phyloP scores from a whole-genome alignment of 2,797 vertebrate genomes.

The Mormyrops boulengeri region DNA sequence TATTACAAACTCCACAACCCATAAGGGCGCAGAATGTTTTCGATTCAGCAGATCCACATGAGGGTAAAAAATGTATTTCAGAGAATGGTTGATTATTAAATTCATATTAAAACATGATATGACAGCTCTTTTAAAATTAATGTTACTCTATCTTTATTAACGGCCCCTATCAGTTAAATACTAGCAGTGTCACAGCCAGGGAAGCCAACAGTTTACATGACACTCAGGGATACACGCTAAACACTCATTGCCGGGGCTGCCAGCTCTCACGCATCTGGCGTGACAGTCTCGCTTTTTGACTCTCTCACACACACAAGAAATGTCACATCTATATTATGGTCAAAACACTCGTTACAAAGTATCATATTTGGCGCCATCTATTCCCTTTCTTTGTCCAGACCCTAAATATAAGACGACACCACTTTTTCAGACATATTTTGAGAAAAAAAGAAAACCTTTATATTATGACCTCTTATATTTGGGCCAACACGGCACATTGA shows the following conservation, averaged over 20 bases:
- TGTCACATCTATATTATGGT: neutral
- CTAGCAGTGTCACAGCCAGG: neutral
- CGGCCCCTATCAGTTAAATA: neutral
- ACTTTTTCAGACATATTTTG: neutral
- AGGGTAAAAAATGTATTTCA: neutral
- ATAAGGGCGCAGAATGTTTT: neutral
- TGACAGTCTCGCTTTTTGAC: neutral
- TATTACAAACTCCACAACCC: neutral
- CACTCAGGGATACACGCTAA: neutral
- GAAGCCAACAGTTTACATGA: neutral
- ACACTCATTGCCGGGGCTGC: neutral
- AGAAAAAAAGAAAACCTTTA: neutral
- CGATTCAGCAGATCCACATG: neutral
- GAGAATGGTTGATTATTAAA: neutral
- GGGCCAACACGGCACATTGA: neutral
- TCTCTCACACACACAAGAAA: neutral
- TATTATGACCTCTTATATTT: neutral
- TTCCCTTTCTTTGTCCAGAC: neutral
- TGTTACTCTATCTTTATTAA: neutral
- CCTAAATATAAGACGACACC: neutral
- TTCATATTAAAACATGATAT: neutral
- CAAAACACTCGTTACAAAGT: neutral
- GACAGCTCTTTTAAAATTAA: neutral
- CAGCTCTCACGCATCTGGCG: neutral
- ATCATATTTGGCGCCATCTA: neutral